Evolutionary conservation across 2,113 vertebrate species (phyloP).

Genomic region (Pedetes capensis): DNA sequence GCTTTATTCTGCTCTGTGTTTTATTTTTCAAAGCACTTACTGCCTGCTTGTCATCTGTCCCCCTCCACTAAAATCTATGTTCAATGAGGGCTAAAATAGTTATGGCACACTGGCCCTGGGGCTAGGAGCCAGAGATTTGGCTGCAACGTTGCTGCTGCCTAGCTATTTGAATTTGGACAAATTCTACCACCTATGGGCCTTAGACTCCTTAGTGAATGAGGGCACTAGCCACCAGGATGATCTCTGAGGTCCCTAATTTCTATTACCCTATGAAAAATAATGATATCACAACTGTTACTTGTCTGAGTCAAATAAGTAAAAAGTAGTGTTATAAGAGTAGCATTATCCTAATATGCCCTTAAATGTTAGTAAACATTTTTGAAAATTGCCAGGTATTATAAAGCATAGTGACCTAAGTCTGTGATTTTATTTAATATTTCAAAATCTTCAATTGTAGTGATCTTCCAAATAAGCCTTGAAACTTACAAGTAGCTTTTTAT

Average conservation of each 20-base stretch:
- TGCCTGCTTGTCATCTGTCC: not conserved
- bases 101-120: not conserved
- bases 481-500: not conserved
- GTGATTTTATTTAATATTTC: slow-evolving; percentile 26
- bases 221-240: not conserved
- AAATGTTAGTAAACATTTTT: not conserved
- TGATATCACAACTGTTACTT: not conserved
- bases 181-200: not conserved
- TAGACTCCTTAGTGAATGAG: not conserved
- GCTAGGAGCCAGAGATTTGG: not conserved
- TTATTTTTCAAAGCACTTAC: not conserved
- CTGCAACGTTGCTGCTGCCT: not conserved
- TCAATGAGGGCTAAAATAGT: not conserved
- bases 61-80: not conserved
- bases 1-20: not conserved
- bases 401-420: not conserved
- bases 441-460: not conserved
- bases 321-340: not conserved
- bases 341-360: not conserved
- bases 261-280: slow-evolving; percentile 24
- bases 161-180: not conserved
- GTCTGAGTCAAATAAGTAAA: slow-evolving; percentile 29
- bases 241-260: not conserved
- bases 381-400: not conserved
- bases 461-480: not conserved